phyloP scores from a whole-genome alignment of 30 jellyfish, hydroid and myxozoan genomes.

The Clytia hemisphaerica region DNA sequence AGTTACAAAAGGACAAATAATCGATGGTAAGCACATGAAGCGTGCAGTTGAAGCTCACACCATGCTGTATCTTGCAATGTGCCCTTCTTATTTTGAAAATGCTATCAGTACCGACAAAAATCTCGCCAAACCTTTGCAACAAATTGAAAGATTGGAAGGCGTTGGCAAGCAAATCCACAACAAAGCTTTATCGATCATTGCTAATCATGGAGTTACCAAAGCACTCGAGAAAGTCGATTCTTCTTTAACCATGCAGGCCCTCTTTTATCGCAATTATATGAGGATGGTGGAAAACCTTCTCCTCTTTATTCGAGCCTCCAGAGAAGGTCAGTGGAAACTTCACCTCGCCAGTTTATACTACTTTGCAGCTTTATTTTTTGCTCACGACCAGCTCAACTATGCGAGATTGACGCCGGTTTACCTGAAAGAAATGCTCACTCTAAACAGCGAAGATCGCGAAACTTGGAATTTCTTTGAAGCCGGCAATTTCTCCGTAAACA shows the following conservation, averaged over 20 bases:
- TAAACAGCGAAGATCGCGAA: background rate
- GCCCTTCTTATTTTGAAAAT: too few species aligned
- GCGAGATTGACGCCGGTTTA: constrained; percentile 27
- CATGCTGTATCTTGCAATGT: constrained; percentile 12
- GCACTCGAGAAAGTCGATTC: too few species aligned
- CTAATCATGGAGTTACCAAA: too few species aligned
- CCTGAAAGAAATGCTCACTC: constrained; percentile 3
- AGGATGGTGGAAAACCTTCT: too few species aligned
- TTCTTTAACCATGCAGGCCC: too few species aligned
- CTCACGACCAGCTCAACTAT: constrained; percentile 26
- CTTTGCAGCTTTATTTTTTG: constrained; percentile 18
- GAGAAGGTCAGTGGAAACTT: constrained; percentile 30
- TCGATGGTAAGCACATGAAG: constrained; percentile 30
- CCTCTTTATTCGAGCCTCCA: constrained; percentile 30
- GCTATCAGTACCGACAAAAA: too few species aligned
- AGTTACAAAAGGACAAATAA: constrained; percentile 30
- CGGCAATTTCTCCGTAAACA: constrained; percentile 26
- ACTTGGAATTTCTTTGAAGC: constrained; percentile 16
- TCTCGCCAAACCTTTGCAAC: too few species aligned
- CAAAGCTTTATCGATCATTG: too few species aligned
- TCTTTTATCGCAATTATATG: too few species aligned
- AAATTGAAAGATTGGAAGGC: too few species aligned
- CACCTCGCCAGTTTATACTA: constrained; percentile 19
- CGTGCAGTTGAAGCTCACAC: constrained; percentile 45
- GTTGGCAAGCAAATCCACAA: too few species aligned